A percentile compares a stretch with the other conserved stretches of the same genome.
phyloP scores from a whole-genome alignment of 2,888 invertebrate genomes.

The Stenodera caucasica region DNA sequence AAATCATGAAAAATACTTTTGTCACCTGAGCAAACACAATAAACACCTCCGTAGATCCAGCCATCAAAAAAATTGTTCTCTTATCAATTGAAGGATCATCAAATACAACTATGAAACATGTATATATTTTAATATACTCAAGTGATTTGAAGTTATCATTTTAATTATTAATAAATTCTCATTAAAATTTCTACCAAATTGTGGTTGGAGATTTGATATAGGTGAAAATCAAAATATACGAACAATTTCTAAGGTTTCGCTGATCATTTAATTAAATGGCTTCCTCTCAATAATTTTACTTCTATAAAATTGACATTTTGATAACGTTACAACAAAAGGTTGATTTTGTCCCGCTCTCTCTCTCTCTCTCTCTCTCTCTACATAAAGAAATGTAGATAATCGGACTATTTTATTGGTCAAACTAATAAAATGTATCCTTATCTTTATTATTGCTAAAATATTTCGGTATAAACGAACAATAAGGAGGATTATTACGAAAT shows the following conservation, averaged over 20 bases:
- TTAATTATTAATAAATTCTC: too few relatives aligned
- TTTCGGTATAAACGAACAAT: background rate
- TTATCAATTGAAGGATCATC: background rate
- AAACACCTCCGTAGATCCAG: background rate
- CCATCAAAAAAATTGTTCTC: too few relatives aligned
- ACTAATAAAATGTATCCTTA: slow-evolving; percentile 1
- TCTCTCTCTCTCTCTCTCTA: background rate
- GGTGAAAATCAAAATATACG: too few relatives aligned
- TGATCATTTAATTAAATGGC: background rate
- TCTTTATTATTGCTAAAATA: background rate
- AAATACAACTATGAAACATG: too few relatives aligned
- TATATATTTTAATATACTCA: too few relatives aligned
- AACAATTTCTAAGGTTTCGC: background rate
- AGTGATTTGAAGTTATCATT: too few relatives aligned
- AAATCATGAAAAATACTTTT: background rate
- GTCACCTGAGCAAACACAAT: background rate
- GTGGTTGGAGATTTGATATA: too few relatives aligned
- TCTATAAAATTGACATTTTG: background rate
- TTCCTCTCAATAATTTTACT: background rate
- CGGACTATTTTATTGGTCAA: background rate
- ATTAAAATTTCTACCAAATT: too few relatives aligned
- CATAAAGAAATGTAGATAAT: background rate
- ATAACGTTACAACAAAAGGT: background rate
- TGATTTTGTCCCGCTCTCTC: background rate
- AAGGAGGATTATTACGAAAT: too few relatives aligned